phyloP scores from a whole-genome alignment of 2,113 vertebrate genomes.

The Bettongia penicillata region DNA sequence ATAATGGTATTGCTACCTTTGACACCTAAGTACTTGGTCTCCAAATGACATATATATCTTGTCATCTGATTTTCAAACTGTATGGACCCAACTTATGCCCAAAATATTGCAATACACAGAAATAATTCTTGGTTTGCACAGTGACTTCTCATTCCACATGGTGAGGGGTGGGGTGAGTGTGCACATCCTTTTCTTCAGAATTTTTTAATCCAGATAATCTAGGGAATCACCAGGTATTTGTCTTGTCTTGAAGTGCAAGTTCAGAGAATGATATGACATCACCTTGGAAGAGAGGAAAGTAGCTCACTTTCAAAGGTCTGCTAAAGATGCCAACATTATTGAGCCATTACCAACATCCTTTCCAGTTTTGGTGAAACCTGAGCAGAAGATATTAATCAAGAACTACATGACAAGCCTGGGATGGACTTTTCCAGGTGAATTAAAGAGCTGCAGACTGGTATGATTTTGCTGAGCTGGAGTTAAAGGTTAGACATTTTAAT shows the following conservation, averaged over 20 bases:
- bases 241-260: not conserved
- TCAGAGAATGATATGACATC: not conserved
- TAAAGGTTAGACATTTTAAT: constrained; percentile 27
- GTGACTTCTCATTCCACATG: too few relatives aligned
- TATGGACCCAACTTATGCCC: not conserved
- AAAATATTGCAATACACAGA: not conserved
- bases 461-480: constrained; percentile 11
- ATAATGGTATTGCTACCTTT: too few relatives aligned
- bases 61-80: not conserved
- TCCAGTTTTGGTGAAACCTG: not conserved
- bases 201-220: too few relatives aligned
- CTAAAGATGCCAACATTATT: constrained; percentile 4
- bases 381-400: not conserved
- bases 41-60: not conserved
- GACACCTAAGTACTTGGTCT: not conserved
- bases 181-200: too few relatives aligned
- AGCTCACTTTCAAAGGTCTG: not conserved
- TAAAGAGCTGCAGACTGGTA: not conserved
- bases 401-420: not conserved
- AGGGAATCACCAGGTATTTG: not conserved
- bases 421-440: not conserved
- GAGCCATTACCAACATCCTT: not conserved
- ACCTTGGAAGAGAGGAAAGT: not conserved
- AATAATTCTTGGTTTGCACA: not conserved
- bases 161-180: too few relatives aligned